phyloP scores from a whole-genome alignment of 2,888 invertebrate genomes.

The Drosophila aldrichi region DNA sequence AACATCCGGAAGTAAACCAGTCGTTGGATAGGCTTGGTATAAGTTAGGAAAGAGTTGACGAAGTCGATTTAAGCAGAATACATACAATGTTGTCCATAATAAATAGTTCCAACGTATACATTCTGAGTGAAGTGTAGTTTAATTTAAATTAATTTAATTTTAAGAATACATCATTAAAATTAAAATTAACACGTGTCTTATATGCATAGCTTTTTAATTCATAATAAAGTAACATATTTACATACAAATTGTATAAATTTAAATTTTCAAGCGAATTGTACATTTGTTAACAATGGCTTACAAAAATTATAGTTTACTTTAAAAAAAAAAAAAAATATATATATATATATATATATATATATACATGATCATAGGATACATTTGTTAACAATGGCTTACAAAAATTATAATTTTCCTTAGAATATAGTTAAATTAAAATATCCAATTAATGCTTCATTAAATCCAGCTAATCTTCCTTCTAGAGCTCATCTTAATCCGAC shows the following conservation, averaged over 20 bases:
- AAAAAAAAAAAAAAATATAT: too few species aligned
- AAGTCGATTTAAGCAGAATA: not conserved
- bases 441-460: not conserved
- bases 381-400: not conserved
- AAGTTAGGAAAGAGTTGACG: not conserved
- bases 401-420: not conserved
- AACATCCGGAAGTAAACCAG: not conserved
- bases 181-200: not conserved
- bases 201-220: not conserved
- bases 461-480: slow-evolving; percentile 22
- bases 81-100: not conserved
- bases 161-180: not conserved
- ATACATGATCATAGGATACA: not conserved
- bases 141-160: not conserved
- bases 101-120: not conserved
- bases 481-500: slow-evolving; percentile 2
- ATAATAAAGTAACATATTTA: not conserved
- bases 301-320: not conserved
- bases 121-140: not conserved
- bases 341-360: not conserved
- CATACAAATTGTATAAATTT: not conserved
- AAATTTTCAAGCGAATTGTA: not conserved
- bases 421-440: not conserved
- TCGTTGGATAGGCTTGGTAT: not conserved
- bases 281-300: not conserved